phyloP scores from a whole-genome alignment of 2,797 vertebrate genomes.

The Diplodus sargus region DNA sequence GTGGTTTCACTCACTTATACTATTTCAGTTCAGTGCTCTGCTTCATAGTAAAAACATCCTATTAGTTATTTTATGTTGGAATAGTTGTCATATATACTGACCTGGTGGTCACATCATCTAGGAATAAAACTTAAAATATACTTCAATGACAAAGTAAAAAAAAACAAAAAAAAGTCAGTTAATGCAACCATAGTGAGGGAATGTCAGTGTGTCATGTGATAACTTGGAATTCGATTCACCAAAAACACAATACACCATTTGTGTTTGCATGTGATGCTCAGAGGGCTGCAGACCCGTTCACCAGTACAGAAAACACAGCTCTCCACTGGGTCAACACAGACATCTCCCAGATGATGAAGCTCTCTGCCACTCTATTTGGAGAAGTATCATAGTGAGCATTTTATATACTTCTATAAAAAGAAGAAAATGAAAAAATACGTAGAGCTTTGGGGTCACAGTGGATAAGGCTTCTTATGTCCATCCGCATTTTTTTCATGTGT shows the following conservation, averaged over 20 bases:
- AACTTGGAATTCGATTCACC: slow-evolving; percentile 10
- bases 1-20: slow-evolving; percentile 2
- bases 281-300: slow-evolving; percentile 31
- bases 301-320: slow-evolving; percentile 23
- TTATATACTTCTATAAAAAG: slow-evolving; percentile 56
- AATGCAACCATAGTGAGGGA: slow-evolving; percentile 37
- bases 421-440: slow-evolving; percentile 57
- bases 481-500: slow-evolving; percentile 22
- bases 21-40: slow-evolving; percentile 10
- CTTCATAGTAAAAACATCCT: not conserved
- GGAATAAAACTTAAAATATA: slow-evolving; percentile 6
- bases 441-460: slow-evolving; percentile 79
- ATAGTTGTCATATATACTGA: not conserved
- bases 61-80: slow-evolving; percentile 17
- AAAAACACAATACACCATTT: slow-evolving; percentile 11
- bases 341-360: slow-evolving; percentile 19
- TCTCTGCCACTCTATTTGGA: slow-evolving; percentile 24
- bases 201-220: slow-evolving; percentile 26
- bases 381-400: slow-evolving; percentile 41
- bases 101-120: not conserved
- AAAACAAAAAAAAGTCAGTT: not conserved
- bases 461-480: slow-evolving; percentile 73
- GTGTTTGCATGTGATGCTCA: slow-evolving; percentile 30
- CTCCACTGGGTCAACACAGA: slow-evolving; percentile 12
- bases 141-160: not conserved